Conservation (phyloP, 2,113 vertebrate genomes). For the Alces alces region DNA sequence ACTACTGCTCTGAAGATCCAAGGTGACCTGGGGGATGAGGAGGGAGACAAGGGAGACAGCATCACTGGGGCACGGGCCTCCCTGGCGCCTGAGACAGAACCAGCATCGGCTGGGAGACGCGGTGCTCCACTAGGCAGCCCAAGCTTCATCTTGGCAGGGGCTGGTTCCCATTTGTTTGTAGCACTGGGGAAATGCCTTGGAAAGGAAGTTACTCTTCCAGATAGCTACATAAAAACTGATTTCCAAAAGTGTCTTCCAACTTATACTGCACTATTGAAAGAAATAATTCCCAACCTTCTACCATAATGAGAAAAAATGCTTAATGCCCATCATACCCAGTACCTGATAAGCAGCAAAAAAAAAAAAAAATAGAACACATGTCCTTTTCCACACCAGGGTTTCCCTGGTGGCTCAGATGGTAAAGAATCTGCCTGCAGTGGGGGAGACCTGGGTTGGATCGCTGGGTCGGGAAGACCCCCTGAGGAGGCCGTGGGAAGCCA, state of each 20-base stretch:
- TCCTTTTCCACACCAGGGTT: neutral
- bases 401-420: neutral
- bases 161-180: too few species aligned
- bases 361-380: fast-evolving
- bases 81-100: neutral
- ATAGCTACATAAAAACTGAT: fast-evolving
- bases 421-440: neutral
- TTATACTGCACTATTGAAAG: neutral
- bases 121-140: fast-evolving
- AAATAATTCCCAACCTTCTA: neutral
- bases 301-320: neutral
- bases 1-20: slow-evolving; percentile 93
- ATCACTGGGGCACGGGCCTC: neutral
- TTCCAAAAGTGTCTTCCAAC: neutral
- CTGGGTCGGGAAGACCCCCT: neutral
- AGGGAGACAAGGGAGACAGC: neutral
- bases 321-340: neutral
- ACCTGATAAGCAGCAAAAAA: neutral
- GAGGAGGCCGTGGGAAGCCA: neutral
- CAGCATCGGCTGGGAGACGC: fast-evolving
- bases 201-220: neutral
- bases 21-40: slow-evolving; percentile 85
- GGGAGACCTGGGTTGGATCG: neutral
- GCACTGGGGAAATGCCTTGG: neutral
- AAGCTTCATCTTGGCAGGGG: fast-evolving